Percentiles rank a stretch among this genome's conserved stretches.
Conservation (phyloP, 2,113 vertebrate species). For the Phocoena phocoena region DNA sequence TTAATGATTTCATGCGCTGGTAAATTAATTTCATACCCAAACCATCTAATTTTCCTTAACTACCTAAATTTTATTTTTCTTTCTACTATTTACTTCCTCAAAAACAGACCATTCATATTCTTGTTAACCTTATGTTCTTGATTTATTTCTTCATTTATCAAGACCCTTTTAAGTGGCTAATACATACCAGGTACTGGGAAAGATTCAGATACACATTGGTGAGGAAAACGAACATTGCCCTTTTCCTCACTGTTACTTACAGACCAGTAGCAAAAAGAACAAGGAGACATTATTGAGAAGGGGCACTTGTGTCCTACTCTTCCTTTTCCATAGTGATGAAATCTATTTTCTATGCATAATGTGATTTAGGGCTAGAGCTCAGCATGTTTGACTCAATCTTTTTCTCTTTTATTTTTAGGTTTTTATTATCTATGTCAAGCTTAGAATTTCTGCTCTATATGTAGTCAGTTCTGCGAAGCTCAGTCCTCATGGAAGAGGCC, state of each 20-base stretch:
- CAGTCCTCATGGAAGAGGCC: fast-evolving
- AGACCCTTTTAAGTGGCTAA: neutral
- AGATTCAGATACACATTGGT: neutral
- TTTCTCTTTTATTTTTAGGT: neutral
- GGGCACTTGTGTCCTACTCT: neutral
- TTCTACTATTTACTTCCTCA: neutral
- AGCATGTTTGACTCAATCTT: neutral
- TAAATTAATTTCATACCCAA: neutral
- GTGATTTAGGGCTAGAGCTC: neutral
- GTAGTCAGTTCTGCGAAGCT: neutral
- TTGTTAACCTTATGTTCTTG: neutral
- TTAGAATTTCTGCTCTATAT: neutral
- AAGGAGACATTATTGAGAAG: neutral
- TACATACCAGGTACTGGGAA: neutral
- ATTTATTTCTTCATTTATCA: neutral
- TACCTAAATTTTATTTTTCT: neutral
- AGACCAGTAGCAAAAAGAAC: neutral
- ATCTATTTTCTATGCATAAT: neutral
- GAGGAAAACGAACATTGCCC: neutral
- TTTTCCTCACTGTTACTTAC: neutral
- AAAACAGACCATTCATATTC: neutral
- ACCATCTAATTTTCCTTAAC: neutral
- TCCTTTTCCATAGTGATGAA: neutral
- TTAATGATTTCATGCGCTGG: neutral
- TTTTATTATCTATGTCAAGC: neutral